A percentile compares a stretch with the other conserved stretches of the same genome.
Evolutionary conservation across 1,140 invertebrate genomes (phyloP).

Genomic region (Meloidogyne hapla): DNA sequence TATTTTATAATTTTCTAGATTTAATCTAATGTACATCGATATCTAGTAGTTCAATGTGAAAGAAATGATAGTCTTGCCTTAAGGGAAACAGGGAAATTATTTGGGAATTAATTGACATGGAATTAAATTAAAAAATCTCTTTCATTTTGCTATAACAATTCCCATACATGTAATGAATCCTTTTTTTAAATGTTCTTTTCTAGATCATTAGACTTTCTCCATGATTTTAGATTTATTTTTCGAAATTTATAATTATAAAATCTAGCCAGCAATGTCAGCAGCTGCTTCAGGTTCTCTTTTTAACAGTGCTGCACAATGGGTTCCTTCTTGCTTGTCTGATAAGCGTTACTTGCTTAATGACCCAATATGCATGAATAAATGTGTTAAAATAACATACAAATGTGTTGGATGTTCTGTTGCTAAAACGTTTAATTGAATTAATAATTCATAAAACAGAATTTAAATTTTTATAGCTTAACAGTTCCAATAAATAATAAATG

Average conservation of each 20-base stretch:
- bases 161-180: no score
- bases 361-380: conserved; percentile 31
- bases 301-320: conserved; percentile 9
- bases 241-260: not conserved
- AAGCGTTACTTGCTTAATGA: conserved; percentile 28
- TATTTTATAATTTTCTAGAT: no score
- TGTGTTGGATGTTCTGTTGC: conserved; percentile 1
- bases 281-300: conserved; percentile 27
- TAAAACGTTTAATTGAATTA: conserved; percentile 23
- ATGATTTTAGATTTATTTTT: conserved; percentile 1
- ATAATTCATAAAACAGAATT: not conserved
- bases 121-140: no score
- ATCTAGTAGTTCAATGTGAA: no score
- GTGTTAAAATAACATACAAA: conserved; percentile 32
- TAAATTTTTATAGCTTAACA: conserved; percentile 20
- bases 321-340: conserved; percentile 30
- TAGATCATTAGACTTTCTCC: no score
- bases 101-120: no score
- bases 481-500: conserved; percentile 38
- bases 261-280: conserved; percentile 21
- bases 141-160: no score
- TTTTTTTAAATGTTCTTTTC: no score
- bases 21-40: no score
- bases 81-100: no score
- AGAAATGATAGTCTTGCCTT: no score